Percentiles rank a stretch among this genome's conserved stretches.
These are phyloP conservation scores for Phortica okadai DNA, from an alignment of 2,888 invertebrate genomes.

Conservation along the genomic window DNA sequence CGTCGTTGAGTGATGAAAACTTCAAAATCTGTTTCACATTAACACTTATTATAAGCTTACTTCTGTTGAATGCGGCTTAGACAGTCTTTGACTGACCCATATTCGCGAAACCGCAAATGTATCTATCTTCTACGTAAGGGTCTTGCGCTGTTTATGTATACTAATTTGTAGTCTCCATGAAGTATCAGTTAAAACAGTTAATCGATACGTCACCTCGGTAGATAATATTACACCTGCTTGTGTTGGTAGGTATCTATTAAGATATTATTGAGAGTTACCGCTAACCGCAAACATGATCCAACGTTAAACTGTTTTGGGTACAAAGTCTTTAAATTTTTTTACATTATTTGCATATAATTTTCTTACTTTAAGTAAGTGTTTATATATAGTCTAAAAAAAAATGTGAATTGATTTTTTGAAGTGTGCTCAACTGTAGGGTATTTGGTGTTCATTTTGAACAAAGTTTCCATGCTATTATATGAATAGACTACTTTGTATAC, in stretches of 20 bases:
- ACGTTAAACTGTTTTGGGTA: too few relatives aligned
- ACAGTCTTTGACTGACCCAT: conserved; percentile 28
- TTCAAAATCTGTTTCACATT: conserved; percentile 26
- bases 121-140: not conserved
- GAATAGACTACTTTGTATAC: conserved; percentile 10
- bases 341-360: not conserved
- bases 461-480: not conserved
- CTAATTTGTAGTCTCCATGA: not conserved
- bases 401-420: not conserved
- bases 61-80: conserved; percentile 17
- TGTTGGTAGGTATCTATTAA: conserved; percentile 32
- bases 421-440: not conserved
- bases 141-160: not conserved
- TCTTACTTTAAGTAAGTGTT: not conserved
- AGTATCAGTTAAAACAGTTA: not conserved
- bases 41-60: conserved; percentile 8
- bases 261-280: conserved; percentile 31
- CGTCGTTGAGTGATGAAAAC: not conserved
- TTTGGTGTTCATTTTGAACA: not conserved
- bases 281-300: not conserved
- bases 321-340: not conserved
- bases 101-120: conserved; percentile 26
- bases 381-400: not conserved
- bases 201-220: not conserved
- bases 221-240: conserved; percentile 20